Evolutionary conservation across 2,797 vertebrate genomes (phyloP), one percentile per base, ranked within the genome.

Genomic region (Alauda arvensis): DNA sequence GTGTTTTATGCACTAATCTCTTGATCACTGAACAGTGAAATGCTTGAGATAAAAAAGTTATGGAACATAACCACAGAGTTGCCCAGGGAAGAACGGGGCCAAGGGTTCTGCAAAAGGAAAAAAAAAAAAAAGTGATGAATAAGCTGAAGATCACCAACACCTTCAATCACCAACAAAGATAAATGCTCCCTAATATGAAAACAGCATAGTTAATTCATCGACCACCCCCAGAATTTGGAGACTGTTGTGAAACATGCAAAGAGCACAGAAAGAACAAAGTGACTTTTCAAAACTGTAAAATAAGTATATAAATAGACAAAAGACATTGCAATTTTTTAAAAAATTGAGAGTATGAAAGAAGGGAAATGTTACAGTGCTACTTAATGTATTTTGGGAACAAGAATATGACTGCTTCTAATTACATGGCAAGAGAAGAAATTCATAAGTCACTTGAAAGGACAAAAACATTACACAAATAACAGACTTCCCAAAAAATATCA

Each of bases 21-120:
- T 77, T 89, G 39, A 94, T 92, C 85, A 91, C 42, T 74, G 71
- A 59, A 26, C 14, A 63, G 12, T 29, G 51, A 88, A 85, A 94
- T 84, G 8, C 33, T 65, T 66, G 57, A 77, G 46, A 85, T 49
- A 77, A 89, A 83, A 89, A 88, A 55, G 17, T 4, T 28, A 42
- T 24, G 25, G 51, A 83, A 67, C 7, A 66, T 9, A 53, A 60
- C 14, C 51, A 65, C 45, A 59, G 31, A 81, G 25, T 5, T 87
- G 8, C 12, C 33, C 13, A 56, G n/a, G 20, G 9, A 3, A 18
- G 37, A 66, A 60, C 55, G 8, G 2, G 6, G 31, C 31, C 62
- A 66, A 46, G 3, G 33, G 5, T 21, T 72, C 23, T n/a, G 8
- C 12, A 72, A 68, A 78, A 34, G 20, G 28, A 69, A 75, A 77